These are phyloP conservation scores for Tetrax tetrax DNA, from an alignment of 2,113 vertebrate species.

Conservation along the genomic window DNA sequence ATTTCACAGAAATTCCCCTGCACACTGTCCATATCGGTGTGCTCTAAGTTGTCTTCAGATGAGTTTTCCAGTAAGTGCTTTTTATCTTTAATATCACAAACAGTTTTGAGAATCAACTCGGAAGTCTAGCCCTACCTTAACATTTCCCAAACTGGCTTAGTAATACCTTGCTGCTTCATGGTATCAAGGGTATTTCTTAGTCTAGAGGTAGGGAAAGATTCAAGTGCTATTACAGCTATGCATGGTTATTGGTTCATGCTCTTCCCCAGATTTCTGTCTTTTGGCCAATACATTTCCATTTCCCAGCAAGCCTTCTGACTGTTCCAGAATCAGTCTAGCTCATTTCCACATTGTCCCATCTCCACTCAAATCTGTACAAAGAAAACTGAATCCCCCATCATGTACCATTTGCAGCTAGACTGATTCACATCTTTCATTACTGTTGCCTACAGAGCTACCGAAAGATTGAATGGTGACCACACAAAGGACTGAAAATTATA, in stretches of 20 bases:
- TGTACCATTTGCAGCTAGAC: neutral
- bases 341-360: neutral
- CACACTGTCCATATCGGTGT: neutral
- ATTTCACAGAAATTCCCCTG: conserved; percentile 14
- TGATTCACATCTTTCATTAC: neutral
- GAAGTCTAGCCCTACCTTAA: neutral
- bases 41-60: neutral
- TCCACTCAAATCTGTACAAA: neutral
- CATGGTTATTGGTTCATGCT: neutral
- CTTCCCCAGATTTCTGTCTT: neutral
- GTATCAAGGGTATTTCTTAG: neutral
- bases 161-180: neutral
- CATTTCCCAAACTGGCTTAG: neutral
- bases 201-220: neutral
- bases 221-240: neutral
- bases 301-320: neutral
- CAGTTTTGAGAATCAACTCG: neutral
- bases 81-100: neutral
- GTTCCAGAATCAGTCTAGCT: neutral
- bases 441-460: neutral
- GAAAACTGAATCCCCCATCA: neutral
- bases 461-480: neutral
- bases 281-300: neutral
- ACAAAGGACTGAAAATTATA: neutral
- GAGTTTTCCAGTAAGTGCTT: neutral